These are phyloP conservation scores for Agonum fuliginosum DNA, from an alignment of 2,888 invertebrate genomes.

Conservation along the genomic window DNA sequence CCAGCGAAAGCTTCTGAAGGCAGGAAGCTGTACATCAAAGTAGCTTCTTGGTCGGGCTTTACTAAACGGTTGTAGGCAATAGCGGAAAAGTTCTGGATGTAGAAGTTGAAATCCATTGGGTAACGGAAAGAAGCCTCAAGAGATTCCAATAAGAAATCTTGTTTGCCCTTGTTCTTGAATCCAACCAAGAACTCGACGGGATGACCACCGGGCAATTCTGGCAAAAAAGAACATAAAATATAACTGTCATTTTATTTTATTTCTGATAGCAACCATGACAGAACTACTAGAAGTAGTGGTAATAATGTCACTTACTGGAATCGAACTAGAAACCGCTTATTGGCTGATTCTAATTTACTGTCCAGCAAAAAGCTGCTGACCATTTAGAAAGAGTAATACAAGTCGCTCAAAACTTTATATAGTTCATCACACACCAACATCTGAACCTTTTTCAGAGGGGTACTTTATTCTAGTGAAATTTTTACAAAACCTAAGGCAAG, in stretches of 20 bases:
- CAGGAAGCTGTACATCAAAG: constrained; percentile 94
- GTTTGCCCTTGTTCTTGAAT: constrained; percentile 94
- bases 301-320: too few species aligned
- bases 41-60: constrained; percentile 93
- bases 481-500: too few species aligned
- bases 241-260: constrained; percentile 2
- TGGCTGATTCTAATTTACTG: too few species aligned
- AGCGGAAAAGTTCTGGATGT: constrained; percentile 98
- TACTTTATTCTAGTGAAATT: too few species aligned
- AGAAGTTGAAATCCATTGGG: constrained; percentile 98
- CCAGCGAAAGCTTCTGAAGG: constrained; percentile 98
- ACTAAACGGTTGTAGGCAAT: constrained; percentile 91
- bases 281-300: too few species aligned
- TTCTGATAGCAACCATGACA: too few species aligned
- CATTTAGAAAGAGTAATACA: too few species aligned
- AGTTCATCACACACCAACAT: too few species aligned
- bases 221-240: constrained; percentile 5
- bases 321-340: too few species aligned
- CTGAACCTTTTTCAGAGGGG: too few species aligned
- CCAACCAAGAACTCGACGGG: constrained; percentile 97
- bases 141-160: constrained; percentile 93
- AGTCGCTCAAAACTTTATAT: too few species aligned
- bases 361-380: too few species aligned
- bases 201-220: constrained; percentile 93
- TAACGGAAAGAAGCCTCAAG: constrained; percentile 99